Base-by-base conservation (phyloP, 2,888 invertebrate genomes). In the Piscicola geometra region DNA sequence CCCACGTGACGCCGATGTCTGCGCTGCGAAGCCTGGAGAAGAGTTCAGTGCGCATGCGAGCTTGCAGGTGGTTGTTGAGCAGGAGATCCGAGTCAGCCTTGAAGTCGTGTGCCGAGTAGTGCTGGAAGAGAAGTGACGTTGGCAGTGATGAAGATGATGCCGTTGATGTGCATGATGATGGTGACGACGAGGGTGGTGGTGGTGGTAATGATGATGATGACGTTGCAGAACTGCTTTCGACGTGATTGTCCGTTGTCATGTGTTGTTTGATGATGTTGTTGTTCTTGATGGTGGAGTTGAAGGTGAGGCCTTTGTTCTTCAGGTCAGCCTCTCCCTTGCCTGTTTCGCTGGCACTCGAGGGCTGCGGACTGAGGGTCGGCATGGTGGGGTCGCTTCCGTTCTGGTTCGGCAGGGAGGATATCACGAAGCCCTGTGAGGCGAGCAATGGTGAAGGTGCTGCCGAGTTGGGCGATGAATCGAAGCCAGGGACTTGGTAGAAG, bases 311-410 rank as follows among this genome's bases (percentile, higher is more conserved):
- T 41, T 41, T 41, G 41, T 41, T 41, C 15, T 41, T 41, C 9
- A 41, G 15, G 79, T 79, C 74, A 81, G 81, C 71, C 79, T 79
- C 67, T 69, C 64, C 67, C 73, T 35, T 21, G 15, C 12, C 25
- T 25, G 25, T 35, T 32, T 33, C 76, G 18, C 5, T 71, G 36
- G 32, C 33, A 15, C 33, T 68, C 30, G 68, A 88, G 77, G 88
- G 88, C 81, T 90, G 90, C 52, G 92, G 92, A 78, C 91, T 91
- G 76, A 90, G 85, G 12, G 90, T 90, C 2, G 90, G 90, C 90
- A 90, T 90, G 69, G 88, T 88, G 75, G 90, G 89, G 80, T 90
- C 90, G 15, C 71, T 33, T 79, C 76, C 77, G 32, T 77, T 79
- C 66, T 79, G 80, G 60, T 79, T 81, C 41, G 80, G 81, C 28